Evolutionary conservation across 2,797 vertebrate genomes (phyloP).

Genomic region (Melanotaenia maccullochi): DNA sequence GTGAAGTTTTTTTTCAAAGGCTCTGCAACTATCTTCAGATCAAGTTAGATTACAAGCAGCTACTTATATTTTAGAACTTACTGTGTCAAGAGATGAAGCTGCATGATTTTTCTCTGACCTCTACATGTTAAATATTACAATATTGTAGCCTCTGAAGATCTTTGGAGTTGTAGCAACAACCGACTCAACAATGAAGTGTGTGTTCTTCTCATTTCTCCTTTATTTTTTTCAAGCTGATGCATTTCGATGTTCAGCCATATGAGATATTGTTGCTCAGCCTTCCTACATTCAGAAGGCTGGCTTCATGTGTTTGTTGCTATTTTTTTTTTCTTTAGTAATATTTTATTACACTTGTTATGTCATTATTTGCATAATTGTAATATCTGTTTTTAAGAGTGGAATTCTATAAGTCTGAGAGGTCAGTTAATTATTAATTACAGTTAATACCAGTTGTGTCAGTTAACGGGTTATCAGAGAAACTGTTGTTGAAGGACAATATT

Average conservation of each 20-base stretch:
- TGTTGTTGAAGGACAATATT: conserved; percentile 7
- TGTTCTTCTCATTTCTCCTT: background rate
- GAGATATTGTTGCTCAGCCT: conserved; percentile 42
- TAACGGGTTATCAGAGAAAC: conserved; percentile 16
- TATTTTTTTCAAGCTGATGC: conserved; percentile 3
- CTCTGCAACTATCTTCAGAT: conserved; percentile 41
- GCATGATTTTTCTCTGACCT: conserved; percentile 72
- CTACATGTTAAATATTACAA: conserved; percentile 61
- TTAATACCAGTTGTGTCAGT: conserved; percentile 14
- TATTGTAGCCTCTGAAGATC: conserved; percentile 63
- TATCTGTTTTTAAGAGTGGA: conserved; percentile 64
- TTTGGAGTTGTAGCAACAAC: conserved; percentile 53
- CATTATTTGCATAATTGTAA: conserved; percentile 61
- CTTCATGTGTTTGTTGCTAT: conserved; percentile 62
- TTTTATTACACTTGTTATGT: conserved; percentile 46
- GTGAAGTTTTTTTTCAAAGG: conserved; percentile 25
- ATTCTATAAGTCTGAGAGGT: conserved; percentile 26
- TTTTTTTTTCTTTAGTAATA: conserved; percentile 27
- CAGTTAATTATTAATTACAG: conserved; percentile 18
- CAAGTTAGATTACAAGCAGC: conserved; percentile 51
- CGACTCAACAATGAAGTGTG: conserved; percentile 12
- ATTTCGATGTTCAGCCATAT: conserved; percentile 49
- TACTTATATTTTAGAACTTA: conserved; percentile 61
- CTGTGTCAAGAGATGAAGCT: conserved; percentile 66
- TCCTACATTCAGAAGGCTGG: conserved; percentile 41